These are phyloP conservation scores for Drosophila stalkeri DNA, from an alignment of 2,888 invertebrate genomes.

Conservation along the genomic window DNA sequence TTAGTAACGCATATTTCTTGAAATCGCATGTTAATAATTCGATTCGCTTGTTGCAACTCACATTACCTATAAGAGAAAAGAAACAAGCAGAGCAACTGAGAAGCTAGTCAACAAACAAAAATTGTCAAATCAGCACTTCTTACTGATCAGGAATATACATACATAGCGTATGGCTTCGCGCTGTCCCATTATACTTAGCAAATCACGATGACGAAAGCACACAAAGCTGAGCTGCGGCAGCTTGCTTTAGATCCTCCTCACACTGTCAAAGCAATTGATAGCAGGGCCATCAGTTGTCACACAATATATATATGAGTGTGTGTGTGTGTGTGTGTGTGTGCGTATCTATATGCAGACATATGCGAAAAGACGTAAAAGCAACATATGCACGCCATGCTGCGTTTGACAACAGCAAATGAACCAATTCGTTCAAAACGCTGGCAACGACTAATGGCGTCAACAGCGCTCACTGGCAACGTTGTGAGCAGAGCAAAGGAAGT, in stretches of 20 bases:
- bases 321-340: not conserved
- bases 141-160: not conserved
- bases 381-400: not conserved
- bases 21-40: not conserved
- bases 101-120: not conserved
- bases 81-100: not conserved
- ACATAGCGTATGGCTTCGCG: too few relatives aligned
- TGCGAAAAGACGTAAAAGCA: not conserved
- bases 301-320: not conserved
- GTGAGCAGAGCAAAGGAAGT: constrained; percentile 3
- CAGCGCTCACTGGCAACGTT: not conserved
- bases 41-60: not conserved
- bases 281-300: not conserved
- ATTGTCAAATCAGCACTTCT: not conserved
- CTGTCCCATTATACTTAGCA: not conserved
- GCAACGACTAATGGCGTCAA: constrained; percentile 3
- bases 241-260: not conserved
- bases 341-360: too few relatives aligned
- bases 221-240: not conserved
- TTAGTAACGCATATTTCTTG: too few relatives aligned
- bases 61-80: not conserved
- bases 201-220: too few relatives aligned
- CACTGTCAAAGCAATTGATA: not conserved
- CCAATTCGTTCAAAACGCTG: not conserved
- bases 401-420: not conserved